phyloP scores from a whole-genome alignment of 2,797 vertebrate species.

The Sebastes hubbsi region DNA sequence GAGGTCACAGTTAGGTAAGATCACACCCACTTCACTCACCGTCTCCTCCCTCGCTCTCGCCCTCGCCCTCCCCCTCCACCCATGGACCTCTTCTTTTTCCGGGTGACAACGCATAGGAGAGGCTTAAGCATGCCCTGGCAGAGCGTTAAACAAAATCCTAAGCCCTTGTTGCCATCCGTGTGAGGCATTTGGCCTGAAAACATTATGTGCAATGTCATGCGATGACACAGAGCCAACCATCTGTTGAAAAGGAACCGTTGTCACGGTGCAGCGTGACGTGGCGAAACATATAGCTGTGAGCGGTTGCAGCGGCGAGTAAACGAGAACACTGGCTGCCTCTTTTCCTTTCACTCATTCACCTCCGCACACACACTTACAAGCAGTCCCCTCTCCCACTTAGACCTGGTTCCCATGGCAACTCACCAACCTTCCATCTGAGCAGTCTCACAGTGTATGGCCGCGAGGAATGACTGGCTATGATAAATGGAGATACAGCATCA shows the following conservation, averaged over 20 bases:
- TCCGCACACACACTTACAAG: constrained; percentile 13
- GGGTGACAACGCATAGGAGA: background rate
- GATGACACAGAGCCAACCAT: constrained; percentile 38
- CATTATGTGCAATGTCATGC: constrained; percentile 39
- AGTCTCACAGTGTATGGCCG: constrained; percentile 49
- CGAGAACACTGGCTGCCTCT: constrained; percentile 1
- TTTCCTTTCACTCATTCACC: constrained; percentile 13
- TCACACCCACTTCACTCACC: background rate
- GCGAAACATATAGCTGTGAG: constrained; percentile 27
- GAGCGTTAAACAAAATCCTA: constrained; percentile 34
- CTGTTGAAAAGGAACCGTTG: constrained; percentile 31
- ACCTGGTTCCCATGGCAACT: constrained; percentile 73
- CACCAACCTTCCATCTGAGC: constrained; percentile 57
- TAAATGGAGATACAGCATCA: constrained; percentile 56
- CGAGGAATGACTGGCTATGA: constrained; percentile 60
- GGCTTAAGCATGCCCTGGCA: constrained; percentile 20
- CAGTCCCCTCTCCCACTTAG: constrained; percentile 35
- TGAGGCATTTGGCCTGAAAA: constrained; percentile 31
- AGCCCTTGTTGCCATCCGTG: constrained; percentile 22
- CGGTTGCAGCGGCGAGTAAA: background rate
- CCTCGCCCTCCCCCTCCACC: background rate
- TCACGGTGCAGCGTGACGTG: constrained; percentile 38
- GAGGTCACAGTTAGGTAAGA: constrained; percentile 90
- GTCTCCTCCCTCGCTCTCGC: background rate
- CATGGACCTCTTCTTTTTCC: background rate